Percentiles rank a stretch among this genome's conserved stretches.
Evolutionary conservation across 2,888 invertebrate genomes (phyloP).

Genomic region (Macropis europaea): DNA sequence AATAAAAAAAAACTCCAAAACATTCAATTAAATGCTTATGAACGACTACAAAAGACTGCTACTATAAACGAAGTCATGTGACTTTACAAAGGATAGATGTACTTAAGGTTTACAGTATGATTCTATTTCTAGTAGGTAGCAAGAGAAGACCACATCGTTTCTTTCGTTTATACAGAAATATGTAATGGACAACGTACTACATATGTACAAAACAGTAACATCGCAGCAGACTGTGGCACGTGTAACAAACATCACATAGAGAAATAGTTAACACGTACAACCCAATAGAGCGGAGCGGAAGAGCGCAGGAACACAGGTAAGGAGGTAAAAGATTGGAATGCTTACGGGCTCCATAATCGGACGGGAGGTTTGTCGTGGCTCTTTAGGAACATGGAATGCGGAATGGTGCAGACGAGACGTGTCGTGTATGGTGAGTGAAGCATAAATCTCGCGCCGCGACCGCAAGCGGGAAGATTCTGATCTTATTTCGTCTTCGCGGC

Average conservation of each 20-base stretch:
- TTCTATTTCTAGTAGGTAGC: constrained; percentile 12
- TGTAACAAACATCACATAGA: background rate
- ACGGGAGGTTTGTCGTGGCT: constrained; percentile 19
- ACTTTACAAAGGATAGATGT: background rate
- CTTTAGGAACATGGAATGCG: constrained; percentile 40
- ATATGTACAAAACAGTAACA: constrained; percentile 9
- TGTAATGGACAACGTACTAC: constrained; percentile 14
- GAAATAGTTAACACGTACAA: background rate
- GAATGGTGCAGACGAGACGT: constrained; percentile 54
- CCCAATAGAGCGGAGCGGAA: background rate
- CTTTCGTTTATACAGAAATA: constrained; percentile 8
- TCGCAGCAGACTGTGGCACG: constrained; percentile 7
- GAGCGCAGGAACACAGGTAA: background rate
- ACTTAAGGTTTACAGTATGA: background rate
- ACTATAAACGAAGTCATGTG: background rate
- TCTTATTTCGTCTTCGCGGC: constrained; percentile 67
- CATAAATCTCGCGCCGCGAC: constrained; percentile 67
- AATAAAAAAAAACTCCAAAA: too few relatives aligned
- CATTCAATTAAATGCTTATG: background rate
- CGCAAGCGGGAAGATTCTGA: constrained; percentile 64
- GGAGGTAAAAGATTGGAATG: constrained; percentile 23
- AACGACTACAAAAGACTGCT: background rate
- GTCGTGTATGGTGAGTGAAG: constrained; percentile 57
- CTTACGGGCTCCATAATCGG: constrained; percentile 40
- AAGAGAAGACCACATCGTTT: constrained; percentile 10